These are phyloP conservation scores for Danaus melanippus DNA, from an alignment of 1,140 invertebrate species.

Conservation along the genomic window DNA sequence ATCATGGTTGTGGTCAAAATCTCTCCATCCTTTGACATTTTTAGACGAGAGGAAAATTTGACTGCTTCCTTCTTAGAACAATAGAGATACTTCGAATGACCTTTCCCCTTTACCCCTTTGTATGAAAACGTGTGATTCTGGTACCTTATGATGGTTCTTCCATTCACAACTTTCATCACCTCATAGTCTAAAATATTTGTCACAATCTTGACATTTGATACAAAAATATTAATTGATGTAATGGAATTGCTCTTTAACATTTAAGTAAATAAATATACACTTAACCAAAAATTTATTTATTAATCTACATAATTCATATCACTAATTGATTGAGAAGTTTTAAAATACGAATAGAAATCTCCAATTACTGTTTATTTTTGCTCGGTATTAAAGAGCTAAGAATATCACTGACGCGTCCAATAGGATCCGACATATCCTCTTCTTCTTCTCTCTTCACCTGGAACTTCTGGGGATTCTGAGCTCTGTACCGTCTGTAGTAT, in stretches of 20 bases:
- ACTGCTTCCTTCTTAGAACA: conserved; percentile 14
- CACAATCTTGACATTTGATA: too few relatives aligned
- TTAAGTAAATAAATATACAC: too few relatives aligned
- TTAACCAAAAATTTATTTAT: too few relatives aligned
- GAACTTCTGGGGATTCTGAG: conserved; percentile 13
- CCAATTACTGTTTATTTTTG: conserved; percentile 3
- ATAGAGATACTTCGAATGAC: conserved; percentile 6
- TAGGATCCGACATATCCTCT: conserved; percentile 1
- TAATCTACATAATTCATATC: too few relatives aligned
- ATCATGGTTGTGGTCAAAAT: conserved; percentile 12
- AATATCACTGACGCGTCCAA: conserved; percentile 15
- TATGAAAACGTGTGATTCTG: conserved; percentile 23
- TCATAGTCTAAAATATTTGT: conserved; percentile 1
- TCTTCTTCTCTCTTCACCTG: conserved; percentile 4
- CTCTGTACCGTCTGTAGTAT: conserved; percentile 13
- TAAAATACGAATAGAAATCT: background rate
- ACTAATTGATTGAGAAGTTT: too few relatives aligned
- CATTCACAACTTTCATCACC: background rate
- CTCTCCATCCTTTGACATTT: conserved; percentile 10
- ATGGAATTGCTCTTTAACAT: too few relatives aligned
- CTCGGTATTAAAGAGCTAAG: conserved; percentile 16
- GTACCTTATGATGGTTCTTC: conserved; percentile 17
- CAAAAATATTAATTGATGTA: too few relatives aligned
- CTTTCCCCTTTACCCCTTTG: conserved; percentile 2
- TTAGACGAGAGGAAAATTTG: conserved; percentile 6